A percentile compares a stretch with the other conserved stretches of the same genome.
Conservation (phyloP, 2,797 vertebrate species). For the Calcarius lapponicus region DNA sequence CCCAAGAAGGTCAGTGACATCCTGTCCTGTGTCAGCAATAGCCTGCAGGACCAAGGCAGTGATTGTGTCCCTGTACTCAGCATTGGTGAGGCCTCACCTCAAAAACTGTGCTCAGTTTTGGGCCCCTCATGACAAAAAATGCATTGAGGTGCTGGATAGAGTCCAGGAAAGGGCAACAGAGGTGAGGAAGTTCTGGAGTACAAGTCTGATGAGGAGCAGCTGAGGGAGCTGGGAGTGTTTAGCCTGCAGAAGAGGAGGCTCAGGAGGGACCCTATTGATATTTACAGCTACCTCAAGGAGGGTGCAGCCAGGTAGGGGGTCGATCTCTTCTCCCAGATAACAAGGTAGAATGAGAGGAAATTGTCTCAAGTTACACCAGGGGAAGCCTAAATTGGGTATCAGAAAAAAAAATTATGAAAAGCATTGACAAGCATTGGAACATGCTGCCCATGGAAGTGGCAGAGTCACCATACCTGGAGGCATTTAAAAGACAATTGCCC, state of each 20-base stretch:
- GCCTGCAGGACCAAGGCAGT: background rate
- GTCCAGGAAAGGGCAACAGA: background rate
- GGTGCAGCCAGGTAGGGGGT: background rate
- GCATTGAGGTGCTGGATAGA: background rate
- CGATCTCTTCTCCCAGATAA: background rate
- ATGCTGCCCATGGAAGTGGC: background rate
- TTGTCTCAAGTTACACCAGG: background rate
- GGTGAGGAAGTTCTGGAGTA: background rate
- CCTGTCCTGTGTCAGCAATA: background rate
- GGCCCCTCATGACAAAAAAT: background rate
- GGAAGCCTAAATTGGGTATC: background rate
- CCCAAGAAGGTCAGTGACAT: background rate
- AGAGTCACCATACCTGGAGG: too few relatives aligned
- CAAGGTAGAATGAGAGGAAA: background rate
- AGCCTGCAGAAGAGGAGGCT: background rate
- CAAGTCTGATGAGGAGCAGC: background rate
- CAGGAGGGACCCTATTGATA: accelerated
- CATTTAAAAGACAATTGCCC: background rate
- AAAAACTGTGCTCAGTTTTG: background rate
- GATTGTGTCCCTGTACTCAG: accelerated
- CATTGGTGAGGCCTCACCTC: background rate
- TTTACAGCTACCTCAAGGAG: background rate
- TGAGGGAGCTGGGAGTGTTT: background rate
- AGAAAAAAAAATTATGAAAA: background rate
- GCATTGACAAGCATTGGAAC: background rate